A percentile compares a stretch with the other conserved stretches of the same genome.
phyloP scores from a whole-genome alignment of 2,797 vertebrate species.

The Tolypeutes matacus region DNA sequence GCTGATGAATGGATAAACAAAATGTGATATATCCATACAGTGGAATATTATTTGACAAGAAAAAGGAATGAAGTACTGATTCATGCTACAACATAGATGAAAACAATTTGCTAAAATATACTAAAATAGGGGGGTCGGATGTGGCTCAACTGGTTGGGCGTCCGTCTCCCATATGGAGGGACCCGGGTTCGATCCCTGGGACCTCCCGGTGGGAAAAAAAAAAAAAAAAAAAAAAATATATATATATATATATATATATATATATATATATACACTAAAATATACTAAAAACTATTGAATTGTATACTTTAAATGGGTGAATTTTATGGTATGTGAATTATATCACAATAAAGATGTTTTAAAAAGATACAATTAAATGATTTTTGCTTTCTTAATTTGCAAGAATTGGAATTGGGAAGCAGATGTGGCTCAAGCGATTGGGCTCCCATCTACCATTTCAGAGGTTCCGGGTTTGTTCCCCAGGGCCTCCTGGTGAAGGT shows the following conservation, averaged over 20 bases:
- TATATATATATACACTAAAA: no score
- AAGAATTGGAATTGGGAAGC: neutral
- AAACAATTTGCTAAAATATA: neutral
- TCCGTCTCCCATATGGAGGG: no score
- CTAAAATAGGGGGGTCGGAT: no score
- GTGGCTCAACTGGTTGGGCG: no score
- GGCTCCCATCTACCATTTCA: no score
- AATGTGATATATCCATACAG: neutral
- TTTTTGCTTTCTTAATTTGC: constrained; percentile 50
- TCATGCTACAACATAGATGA: neutral
- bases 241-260: no score
- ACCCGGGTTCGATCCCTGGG: no score
- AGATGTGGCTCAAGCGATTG: no score
- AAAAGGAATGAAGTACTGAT: neutral
- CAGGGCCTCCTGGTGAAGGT: no score
- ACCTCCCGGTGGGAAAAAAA: no score
- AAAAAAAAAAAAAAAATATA: no score
- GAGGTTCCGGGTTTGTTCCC: no score
- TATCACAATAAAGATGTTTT: constrained; percentile 1
- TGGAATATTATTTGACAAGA: neutral
- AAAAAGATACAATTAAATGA: neutral
- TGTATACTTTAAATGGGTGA: neutral
- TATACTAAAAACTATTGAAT: neutral
- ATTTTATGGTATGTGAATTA: constrained; percentile 28
- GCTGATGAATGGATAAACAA: neutral